Percentiles rank a stretch among this genome's conserved stretches.
phyloP scores from a whole-genome alignment of 2,797 vertebrate species.

The Eremophila alpestris region DNA sequence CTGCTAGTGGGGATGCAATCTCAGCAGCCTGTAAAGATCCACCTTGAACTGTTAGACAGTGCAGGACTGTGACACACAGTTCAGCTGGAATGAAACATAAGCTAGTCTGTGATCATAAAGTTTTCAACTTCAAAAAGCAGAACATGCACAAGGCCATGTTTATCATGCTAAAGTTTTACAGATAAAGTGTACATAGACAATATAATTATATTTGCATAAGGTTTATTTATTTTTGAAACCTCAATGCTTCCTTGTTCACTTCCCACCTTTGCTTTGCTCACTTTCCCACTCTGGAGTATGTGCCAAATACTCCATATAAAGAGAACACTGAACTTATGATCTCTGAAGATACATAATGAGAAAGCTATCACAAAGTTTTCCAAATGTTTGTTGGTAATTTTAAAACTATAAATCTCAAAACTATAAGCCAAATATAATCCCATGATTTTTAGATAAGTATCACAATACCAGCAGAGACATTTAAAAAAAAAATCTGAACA shows the following conservation, averaged over 20 bases:
- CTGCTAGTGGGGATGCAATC: background rate
- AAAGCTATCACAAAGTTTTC: background rate
- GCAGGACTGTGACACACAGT: background rate
- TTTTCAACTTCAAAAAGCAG: background rate
- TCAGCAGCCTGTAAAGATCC: background rate
- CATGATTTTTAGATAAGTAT: background rate
- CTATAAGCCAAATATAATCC: background rate
- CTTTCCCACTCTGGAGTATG: background rate
- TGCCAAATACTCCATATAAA: background rate
- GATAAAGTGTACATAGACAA: background rate
- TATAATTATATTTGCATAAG: background rate
- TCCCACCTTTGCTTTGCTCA: background rate
- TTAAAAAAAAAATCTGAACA: background rate
- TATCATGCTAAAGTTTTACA: background rate
- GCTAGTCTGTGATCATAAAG: background rate
- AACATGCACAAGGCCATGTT: background rate
- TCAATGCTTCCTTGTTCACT: background rate
- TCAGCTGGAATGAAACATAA: background rate
- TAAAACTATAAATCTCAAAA: background rate
- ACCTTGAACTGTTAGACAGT: background rate
- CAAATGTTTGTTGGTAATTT: background rate
- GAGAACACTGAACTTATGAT: background rate
- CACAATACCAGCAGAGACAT: background rate
- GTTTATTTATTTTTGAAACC: background rate
- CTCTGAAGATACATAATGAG: background rate